Base-by-base conservation (phyloP, 1,140 invertebrate species). In the Phymorhynchus buccinoides region DNA sequence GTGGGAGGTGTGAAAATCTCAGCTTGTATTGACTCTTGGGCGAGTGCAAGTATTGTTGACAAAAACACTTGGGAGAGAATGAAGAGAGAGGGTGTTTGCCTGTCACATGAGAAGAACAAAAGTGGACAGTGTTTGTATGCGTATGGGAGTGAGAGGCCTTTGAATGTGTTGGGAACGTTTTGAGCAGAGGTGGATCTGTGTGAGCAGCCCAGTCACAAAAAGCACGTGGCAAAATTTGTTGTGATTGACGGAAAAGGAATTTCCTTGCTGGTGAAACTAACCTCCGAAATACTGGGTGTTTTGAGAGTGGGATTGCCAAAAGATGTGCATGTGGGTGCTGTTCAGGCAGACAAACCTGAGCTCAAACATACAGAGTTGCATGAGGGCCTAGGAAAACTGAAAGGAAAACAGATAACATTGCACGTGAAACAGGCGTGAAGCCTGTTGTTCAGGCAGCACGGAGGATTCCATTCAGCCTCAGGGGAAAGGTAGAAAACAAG, bases 311-410 rank as follows among this genome's bases (percentile, higher is more conserved):
- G 68, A 0, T n/a, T 3, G n/a, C 56, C 68, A 73, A 73, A 73
- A 3, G 68, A 73, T 73, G 68, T 73, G 12, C 12, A 73, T 30
- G n/a, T n/a, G 9, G 14, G 68, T 73, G 9, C 35, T 37, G 35
- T 37, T 9, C 12, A 9, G n/a, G 68, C 35, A 30, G 3, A 73
- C 9, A 73, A 73, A 73, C 12, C 68, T 12, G n/a, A 73, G 35
- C n/a, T 32, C 14, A n/a, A 73, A 37, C n/a, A 73, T 37, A n/a
- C n/a, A 73, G 68, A 3, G 9, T 73, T 73, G 35, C n/a, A 32
- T n/a, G 1, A 73, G n/a, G 68, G 68, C 14, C 35, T 73, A 73
- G 68, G 68, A n/a, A 73, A 73, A 73, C 68, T 73, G 68, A 73
- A 73, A 73, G 27, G n/a, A 0, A 73, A 73, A 73, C n/a, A 37